Evolutionary conservation across 37 sponge, comb jelly and placozoan genomes (phyloP).

Genomic region (Hormiphora californensis): DNA sequence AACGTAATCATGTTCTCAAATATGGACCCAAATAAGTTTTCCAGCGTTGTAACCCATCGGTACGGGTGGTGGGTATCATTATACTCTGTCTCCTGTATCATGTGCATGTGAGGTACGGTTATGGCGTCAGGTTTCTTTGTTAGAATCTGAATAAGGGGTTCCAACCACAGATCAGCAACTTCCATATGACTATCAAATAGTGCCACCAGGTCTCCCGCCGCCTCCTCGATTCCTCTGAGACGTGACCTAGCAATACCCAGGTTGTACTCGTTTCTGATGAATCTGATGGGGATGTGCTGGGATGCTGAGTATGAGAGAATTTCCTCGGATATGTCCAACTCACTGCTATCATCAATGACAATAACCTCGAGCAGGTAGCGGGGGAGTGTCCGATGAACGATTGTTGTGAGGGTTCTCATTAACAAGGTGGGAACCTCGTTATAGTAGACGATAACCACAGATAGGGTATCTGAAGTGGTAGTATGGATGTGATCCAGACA

Average conservation of each 20-base stretch:
- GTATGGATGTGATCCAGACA: not conserved
- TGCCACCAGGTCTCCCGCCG: not conserved
- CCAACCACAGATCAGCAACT: constrained; percentile 23
- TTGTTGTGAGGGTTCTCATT: not conserved
- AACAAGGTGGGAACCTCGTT: not conserved
- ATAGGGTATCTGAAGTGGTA: not conserved
- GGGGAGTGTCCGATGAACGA: constrained; percentile 14
- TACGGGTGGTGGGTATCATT: too few species aligned
- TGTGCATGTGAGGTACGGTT: not conserved
- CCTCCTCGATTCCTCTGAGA: not conserved
- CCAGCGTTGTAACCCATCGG: too few species aligned
- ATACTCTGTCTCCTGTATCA: constrained; percentile 15
- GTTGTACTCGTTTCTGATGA: not conserved
- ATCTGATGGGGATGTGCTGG: not conserved
- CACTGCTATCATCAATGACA: constrained; percentile 32
- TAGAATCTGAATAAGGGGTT: not conserved
- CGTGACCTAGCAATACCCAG: not conserved
- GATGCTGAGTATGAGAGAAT: not conserved
- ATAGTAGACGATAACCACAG: not conserved
- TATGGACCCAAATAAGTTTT: too few species aligned
- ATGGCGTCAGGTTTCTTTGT: not conserved
- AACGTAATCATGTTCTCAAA: too few species aligned
- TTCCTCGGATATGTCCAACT: not conserved
- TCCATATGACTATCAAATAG: constrained; percentile 47
- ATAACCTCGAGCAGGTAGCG: not conserved